A percentile compares a stretch with the other conserved stretches of the same genome.
Evolutionary conservation across 2,888 invertebrate species (phyloP).

Genomic region (Yponomeuta sedellus): DNA sequence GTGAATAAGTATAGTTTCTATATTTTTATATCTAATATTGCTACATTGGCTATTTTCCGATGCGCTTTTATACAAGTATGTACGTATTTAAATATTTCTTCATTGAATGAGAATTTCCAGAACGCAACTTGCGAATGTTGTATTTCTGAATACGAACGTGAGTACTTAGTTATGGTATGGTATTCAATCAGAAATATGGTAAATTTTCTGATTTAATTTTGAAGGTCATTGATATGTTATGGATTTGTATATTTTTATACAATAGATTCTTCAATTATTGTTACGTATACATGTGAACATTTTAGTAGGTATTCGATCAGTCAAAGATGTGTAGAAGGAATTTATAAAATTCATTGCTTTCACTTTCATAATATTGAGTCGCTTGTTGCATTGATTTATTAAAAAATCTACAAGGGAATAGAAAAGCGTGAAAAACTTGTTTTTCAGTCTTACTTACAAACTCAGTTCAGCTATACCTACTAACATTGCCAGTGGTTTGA

Average conservation of each 20-base stretch:
- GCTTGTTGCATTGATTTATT: neutral
- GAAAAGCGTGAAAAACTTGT: constrained; percentile 53
- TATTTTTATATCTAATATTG: no score
- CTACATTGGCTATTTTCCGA: no score
- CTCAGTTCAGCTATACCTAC: constrained; percentile 41
- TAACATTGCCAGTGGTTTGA: no score
- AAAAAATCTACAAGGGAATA: constrained; percentile 36
- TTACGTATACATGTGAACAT: constrained; percentile 1
- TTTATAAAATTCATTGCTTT: neutral
- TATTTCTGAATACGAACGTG: neutral
- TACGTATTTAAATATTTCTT: no score
- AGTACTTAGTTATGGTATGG: no score
- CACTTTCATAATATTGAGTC: neutral
- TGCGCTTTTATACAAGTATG: no score
- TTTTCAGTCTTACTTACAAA: constrained; percentile 63
- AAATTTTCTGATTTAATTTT: neutral
- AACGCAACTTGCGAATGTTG: neutral
- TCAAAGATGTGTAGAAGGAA: neutral
- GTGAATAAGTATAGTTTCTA: no score
- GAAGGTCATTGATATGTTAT: neutral
- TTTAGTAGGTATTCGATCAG: neutral
- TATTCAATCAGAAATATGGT: neutral
- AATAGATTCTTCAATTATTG: neutral
- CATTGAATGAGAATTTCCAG: no score
- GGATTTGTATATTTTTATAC: neutral